Base-by-base conservation (phyloP, 2,888 invertebrate species). In the Dendrolimus houi region DNA sequence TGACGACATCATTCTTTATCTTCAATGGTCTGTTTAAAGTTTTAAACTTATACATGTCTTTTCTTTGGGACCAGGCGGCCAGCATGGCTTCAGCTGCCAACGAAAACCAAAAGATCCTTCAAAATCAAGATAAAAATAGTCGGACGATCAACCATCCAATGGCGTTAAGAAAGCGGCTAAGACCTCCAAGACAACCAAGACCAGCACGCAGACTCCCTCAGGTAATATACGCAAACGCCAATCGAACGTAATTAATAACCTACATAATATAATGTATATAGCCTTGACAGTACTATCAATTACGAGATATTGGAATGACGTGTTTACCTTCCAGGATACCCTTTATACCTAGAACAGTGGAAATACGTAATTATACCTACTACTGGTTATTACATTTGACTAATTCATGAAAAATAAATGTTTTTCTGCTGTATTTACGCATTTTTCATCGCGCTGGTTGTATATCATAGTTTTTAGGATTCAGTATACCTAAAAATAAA, bases 61-160 rank as follows among this genome's bases (percentile, higher is more conserved):
- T 29, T 29, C 6, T 29, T 29, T 29, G 0, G 29, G 47, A 6
- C 47, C 47, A 89, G 85, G 93, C 93, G 55, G 93, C 93, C 52
- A 92, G 92, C 69, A 91, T 92, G 72, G 92, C 91, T 52, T 92
- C 93, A 61, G 92, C 86, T 58, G 92, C 83, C 73, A 92, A 83
- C 80, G 92, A 89, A 67, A 83, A 83, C 62, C 83, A 85, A 41
- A 87, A 87, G 71, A 83, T 84, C 63, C 83, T 80, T 66, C 87
- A 84, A 69, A 91, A 68, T 71, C 86, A 83, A 73, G 88, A 83
- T 70, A 81, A 69, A 66, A 92, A 74, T 88, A 81, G 76, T 52
- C 79, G 85, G 7, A 83, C 83, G 58, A 90, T 91, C 69, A 91
- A 81, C 75, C 89, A 90, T 63, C 89, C 90, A 41, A 87, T 91